A percentile compares a stretch with the other conserved stretches of the same genome.
Conservation (phyloP, 2,888 invertebrate genomes). For the Sinotaia quadrata region DNA sequence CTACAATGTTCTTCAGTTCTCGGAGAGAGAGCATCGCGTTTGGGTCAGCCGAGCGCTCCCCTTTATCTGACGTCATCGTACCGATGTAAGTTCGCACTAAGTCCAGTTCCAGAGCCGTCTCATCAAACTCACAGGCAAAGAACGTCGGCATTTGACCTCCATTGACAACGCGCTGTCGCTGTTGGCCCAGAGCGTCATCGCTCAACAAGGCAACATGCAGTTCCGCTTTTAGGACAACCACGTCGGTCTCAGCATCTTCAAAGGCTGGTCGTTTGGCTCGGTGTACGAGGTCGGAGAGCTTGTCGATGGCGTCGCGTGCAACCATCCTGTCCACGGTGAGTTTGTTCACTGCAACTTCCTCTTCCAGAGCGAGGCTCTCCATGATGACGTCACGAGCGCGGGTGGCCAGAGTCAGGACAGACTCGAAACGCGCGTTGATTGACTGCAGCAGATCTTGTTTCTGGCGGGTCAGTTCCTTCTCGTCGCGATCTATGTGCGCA, state of each 20-base stretch:
- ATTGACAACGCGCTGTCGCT: neutral
- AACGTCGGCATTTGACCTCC: neutral
- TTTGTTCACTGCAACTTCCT: neutral
- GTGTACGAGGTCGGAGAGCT: neutral
- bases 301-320: neutral
- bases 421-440: neutral
- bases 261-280: neutral
- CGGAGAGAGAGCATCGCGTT: no score
- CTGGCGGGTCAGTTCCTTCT: conserved; percentile 1
- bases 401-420: neutral
- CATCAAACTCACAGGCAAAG: neutral
- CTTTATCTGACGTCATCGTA: no score
- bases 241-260: neutral
- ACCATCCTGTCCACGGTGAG: neutral
- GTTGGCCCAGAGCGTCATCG: neutral
- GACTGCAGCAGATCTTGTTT: neutral
- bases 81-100: neutral
- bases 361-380: neutral
- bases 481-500: neutral
- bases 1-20: no score
- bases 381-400: conserved; percentile 1
- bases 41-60: no score
- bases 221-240: neutral
- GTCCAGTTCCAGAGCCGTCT: neutral
- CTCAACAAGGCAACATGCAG: neutral